phyloP scores from a whole-genome alignment of 2,888 invertebrate genomes.

The Osedax fenrisi region DNA sequence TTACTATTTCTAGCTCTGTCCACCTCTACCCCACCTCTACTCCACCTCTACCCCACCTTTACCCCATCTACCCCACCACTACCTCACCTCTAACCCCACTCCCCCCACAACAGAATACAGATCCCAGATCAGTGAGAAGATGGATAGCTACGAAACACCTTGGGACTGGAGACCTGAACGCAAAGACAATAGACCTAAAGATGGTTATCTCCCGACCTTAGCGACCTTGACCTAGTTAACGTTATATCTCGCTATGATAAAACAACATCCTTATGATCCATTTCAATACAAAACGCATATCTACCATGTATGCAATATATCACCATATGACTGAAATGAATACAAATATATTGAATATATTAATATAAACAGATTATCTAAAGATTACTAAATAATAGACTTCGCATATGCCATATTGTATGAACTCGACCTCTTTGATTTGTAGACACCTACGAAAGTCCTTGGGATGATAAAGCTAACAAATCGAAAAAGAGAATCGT shows the following conservation, averaged over 20 bases:
- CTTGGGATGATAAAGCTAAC: constrained; percentile 27
- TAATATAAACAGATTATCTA: no score
- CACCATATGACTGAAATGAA: no score
- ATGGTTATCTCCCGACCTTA: no score
- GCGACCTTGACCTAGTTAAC: no score
- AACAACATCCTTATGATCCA: no score
- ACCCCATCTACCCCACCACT: background rate
- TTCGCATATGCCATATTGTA: no score
- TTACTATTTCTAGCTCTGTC: background rate
- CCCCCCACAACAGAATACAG: background rate
- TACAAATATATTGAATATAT: no score
- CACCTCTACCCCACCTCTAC: background rate
- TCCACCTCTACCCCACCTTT: background rate
- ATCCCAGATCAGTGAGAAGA: background rate
- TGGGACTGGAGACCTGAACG: constrained; percentile 37
- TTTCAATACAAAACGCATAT: no score
- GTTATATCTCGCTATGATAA: no score
- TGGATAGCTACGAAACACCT: constrained; percentile 37
- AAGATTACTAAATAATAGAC: no score
- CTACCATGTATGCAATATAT: no score
- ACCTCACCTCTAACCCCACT: background rate
- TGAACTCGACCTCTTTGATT: no score
- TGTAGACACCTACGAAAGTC: constrained; percentile 20
- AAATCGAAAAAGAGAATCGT: background rate
- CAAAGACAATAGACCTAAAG: constrained; percentile 27